Evolutionary conservation across 1,140 invertebrate genomes (phyloP).

Genomic region (Proales similis): DNA sequence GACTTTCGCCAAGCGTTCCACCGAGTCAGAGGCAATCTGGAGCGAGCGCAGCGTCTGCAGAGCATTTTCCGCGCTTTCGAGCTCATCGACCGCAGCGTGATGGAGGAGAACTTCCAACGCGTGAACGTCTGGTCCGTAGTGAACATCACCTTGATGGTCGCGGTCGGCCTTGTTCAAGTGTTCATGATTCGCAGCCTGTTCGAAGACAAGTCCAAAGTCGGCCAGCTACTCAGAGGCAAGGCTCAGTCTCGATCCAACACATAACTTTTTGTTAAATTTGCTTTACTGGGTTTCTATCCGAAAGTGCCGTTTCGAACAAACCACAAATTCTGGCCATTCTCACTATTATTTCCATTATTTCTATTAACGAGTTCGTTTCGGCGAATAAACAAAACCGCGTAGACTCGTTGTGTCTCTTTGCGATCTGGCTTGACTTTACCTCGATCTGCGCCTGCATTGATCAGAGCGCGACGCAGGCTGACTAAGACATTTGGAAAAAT

Average conservation of each 20-base stretch:
- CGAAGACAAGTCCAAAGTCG: slow-evolving; percentile 57
- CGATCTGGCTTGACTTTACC: too few relatives aligned
- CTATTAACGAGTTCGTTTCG: too few relatives aligned
- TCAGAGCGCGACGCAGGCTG: too few relatives aligned
- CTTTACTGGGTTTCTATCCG: not conserved
- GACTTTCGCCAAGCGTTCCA: slow-evolving; percentile 56
- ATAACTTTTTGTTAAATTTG: not conserved
- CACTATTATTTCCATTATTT: too few relatives aligned
- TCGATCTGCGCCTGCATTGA: too few relatives aligned
- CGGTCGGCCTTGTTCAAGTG: slow-evolving; percentile 62
- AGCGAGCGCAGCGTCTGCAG: slow-evolving; percentile 63
- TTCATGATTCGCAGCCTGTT: slow-evolving; percentile 64
- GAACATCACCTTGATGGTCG: slow-evolving; percentile 64
- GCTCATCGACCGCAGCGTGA: slow-evolving; percentile 68
- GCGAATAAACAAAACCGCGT: too few relatives aligned
- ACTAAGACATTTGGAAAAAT: too few relatives aligned
- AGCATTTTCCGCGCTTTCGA: slow-evolving; percentile 66
- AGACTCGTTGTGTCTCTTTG: too few relatives aligned
- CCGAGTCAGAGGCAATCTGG: slow-evolving; percentile 59
- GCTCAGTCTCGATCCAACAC: not conserved
- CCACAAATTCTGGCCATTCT: too few relatives aligned
- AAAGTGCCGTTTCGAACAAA: too few relatives aligned
- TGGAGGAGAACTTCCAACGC: slow-evolving; percentile 66
- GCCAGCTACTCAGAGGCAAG: slow-evolving; percentile 27
- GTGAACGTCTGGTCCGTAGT: slow-evolving; percentile 67